Evolutionary conservation across 2,113 vertebrate species (phyloP).

Genomic region (Mohoua ochrocephala): DNA sequence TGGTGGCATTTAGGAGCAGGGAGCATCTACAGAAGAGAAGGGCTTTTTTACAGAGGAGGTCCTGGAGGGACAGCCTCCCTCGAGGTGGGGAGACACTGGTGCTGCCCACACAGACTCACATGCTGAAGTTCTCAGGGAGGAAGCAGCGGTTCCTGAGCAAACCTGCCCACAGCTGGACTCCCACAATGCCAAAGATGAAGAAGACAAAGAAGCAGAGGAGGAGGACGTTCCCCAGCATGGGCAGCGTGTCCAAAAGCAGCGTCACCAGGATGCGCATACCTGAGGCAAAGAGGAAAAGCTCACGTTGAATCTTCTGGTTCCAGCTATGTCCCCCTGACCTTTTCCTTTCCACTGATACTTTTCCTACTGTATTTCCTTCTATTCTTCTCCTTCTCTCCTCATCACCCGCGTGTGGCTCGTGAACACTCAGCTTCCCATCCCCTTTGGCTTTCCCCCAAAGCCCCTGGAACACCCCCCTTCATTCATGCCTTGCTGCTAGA

Average conservation of each 20-base stretch:
- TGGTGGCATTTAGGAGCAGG: neutral
- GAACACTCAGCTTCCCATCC: neutral
- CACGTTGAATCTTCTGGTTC: neutral
- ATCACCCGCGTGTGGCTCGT: neutral
- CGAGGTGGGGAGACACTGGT: neutral
- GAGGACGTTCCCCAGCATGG: slow-evolving; percentile 89
- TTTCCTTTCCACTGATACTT: neutral
- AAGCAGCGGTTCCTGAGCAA: slow-evolving; percentile 89
- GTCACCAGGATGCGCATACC: slow-evolving; percentile 92
- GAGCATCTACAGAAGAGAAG: neutral
- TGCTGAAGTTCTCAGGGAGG: slow-evolving; percentile 89
- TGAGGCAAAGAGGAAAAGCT: slow-evolving; percentile 18
- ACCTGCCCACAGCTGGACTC: slow-evolving; percentile 84
- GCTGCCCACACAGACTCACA: slow-evolving; percentile 79
- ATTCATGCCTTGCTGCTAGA: neutral
- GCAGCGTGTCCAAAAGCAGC: slow-evolving; percentile 84
- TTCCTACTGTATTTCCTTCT: neutral
- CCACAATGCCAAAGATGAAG: slow-evolving; percentile 91
- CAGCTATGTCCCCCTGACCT: neutral
- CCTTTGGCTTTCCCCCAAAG: neutral
- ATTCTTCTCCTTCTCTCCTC: neutral
- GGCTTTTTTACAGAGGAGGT: neutral
- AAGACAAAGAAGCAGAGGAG: slow-evolving; percentile 89
- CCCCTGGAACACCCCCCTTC: neutral
- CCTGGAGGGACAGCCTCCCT: neutral